Percentiles rank a stretch among this genome's conserved stretches.
Evolutionary conservation across 2,797 vertebrate species (phyloP).

Genomic region (Onychomys torridus): DNA sequence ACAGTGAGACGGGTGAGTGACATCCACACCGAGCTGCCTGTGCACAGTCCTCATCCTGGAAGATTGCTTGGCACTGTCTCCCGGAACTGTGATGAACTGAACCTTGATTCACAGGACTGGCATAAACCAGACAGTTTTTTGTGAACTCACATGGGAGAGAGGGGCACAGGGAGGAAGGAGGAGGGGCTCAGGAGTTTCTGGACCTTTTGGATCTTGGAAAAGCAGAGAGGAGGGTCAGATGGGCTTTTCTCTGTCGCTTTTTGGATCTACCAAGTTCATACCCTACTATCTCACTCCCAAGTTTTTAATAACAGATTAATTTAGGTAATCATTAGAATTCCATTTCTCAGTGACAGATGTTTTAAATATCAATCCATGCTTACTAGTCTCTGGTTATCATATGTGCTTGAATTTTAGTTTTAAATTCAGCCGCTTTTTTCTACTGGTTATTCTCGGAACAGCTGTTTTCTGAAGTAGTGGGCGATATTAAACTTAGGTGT

Average conservation of each 20-base stretch:
- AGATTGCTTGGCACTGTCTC: background rate
- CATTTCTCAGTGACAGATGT: background rate
- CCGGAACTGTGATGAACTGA: background rate
- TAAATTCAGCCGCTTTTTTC: background rate
- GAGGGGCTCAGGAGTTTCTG: background rate
- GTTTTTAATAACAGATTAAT: background rate
- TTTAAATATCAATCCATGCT: background rate
- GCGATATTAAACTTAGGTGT: background rate
- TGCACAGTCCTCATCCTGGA: background rate
- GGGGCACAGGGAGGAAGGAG: background rate
- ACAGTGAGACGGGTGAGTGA: conserved; percentile 94
- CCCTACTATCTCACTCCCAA: background rate
- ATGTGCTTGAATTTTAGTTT: conserved; percentile 32
- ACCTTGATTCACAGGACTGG: background rate
- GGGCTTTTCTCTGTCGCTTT: background rate
- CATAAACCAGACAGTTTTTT: background rate
- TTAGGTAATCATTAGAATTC: background rate
- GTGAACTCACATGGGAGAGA: background rate
- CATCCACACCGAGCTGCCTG: background rate
- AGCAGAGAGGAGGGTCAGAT: background rate
- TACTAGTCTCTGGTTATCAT: background rate
- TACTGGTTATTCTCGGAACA: background rate
- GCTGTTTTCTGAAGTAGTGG: conserved; percentile 15
- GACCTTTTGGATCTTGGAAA: background rate
- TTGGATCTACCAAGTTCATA: background rate